A percentile compares a stretch with the other conserved stretches of the same genome.
Conservation (phyloP, 2,797 vertebrate genomes). For the Sebastolobus altivelis region DNA sequence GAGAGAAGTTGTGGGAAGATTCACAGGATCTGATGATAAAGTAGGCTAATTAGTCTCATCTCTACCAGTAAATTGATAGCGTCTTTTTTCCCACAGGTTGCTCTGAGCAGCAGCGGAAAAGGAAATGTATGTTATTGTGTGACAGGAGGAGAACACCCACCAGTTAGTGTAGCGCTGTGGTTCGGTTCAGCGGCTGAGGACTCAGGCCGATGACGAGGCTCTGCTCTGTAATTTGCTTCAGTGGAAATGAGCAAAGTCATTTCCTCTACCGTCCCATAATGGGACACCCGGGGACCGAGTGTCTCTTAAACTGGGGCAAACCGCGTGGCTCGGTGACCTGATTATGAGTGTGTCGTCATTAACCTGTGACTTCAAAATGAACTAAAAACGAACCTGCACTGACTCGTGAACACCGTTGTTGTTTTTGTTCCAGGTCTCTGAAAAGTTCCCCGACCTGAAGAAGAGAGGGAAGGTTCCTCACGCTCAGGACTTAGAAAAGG, state of each 20-base stretch:
- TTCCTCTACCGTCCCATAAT: constrained; percentile 72
- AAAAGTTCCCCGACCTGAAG: constrained; percentile 69
- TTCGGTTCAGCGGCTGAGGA: constrained; percentile 29
- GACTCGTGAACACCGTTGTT: neutral
- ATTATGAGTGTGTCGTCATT: constrained; percentile 12
- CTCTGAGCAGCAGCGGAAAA: constrained; percentile 38
- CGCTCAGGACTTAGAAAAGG: constrained; percentile 65
- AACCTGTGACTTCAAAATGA: constrained; percentile 1
- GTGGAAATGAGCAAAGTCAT: constrained; percentile 76
- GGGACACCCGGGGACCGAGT: constrained; percentile 42
- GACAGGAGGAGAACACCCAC: constrained; percentile 54
- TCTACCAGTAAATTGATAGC: constrained; percentile 30
- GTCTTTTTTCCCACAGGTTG: constrained; percentile 57
- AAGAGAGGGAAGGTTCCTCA: constrained; percentile 61
- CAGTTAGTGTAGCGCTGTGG: constrained; percentile 34
- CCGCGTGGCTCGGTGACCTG: constrained; percentile 24
- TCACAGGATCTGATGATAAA: constrained; percentile 1
- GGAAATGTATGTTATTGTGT: constrained; percentile 48
- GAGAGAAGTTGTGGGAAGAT: constrained; percentile 26
- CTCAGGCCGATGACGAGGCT: constrained; percentile 36
- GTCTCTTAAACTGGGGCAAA: constrained; percentile 42
- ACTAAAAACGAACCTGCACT: neutral
- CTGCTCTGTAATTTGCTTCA: constrained; percentile 68
- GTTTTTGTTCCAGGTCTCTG: constrained; percentile 59
- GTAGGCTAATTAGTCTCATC: constrained; percentile 27